These are phyloP conservation scores for Lamellibrachia satsuma DNA, from an alignment of 2,888 invertebrate genomes.

Conservation along the genomic window DNA sequence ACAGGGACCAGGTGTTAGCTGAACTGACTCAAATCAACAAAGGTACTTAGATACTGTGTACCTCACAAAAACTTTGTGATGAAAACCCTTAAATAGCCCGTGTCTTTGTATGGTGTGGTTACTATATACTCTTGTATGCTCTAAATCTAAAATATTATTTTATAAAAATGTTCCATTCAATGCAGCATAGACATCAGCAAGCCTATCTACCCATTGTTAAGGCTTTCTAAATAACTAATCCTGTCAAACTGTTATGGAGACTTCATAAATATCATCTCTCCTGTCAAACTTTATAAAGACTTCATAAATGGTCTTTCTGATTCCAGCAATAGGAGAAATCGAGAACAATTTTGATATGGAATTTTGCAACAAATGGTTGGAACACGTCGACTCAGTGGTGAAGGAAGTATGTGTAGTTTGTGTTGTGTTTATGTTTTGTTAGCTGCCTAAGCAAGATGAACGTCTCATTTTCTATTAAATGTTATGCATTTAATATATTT, in stretches of 20 bases:
- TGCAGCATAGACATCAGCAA: background rate
- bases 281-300: background rate
- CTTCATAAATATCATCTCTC: background rate
- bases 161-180: background rate
- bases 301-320: background rate
- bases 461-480: background rate
- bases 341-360: conserved; percentile 58
- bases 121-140: background rate
- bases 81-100: background rate
- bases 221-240: background rate
- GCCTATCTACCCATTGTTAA: background rate
- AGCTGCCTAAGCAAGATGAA: background rate
- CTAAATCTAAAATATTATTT: background rate
- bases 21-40: background rate
- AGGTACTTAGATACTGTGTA: background rate
- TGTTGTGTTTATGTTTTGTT: background rate
- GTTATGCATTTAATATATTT: background rate
- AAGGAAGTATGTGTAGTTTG: conserved; percentile 48
- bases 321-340: conserved; percentile 53
- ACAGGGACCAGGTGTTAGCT: background rate
- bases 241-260: background rate
- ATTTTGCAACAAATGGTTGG: conserved; percentile 59
- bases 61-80: background rate
- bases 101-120: background rate
- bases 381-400: conserved; percentile 54